phyloP scores from a whole-genome alignment of 2,797 vertebrate species.

The Gallinago stenura region DNA sequence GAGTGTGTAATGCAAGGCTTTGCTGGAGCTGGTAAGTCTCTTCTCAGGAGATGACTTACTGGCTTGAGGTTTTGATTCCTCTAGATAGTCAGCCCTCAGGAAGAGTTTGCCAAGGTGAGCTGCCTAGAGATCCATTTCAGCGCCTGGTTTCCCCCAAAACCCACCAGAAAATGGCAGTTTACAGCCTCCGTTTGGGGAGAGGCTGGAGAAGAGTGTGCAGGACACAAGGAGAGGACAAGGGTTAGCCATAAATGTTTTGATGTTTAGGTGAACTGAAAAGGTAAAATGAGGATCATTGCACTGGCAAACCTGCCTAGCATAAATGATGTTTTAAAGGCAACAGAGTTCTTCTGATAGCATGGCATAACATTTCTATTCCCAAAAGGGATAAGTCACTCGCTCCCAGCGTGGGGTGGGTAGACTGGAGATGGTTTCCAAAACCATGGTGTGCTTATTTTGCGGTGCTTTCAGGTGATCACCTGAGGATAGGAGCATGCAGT shows the following conservation, averaged over 20 bases:
- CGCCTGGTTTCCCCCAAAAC: not conserved
- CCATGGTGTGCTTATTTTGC: rapidly evolving
- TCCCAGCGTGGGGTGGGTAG: not conserved
- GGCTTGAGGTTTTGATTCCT: not conserved
- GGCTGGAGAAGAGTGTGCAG: not conserved
- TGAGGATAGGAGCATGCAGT: not conserved
- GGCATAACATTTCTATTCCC: not conserved
- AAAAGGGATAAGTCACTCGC: rapidly evolving
- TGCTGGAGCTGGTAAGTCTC: not conserved
- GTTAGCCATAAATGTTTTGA: not conserved
- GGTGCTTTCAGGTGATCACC: not conserved
- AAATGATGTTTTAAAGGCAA: not conserved
- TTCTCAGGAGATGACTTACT: not conserved
- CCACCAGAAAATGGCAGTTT: not conserved
- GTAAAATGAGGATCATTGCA: not conserved
- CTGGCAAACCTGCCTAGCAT: not conserved
- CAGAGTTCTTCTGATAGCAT: not conserved
- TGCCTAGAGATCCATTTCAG: not conserved
- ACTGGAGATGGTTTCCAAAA: not conserved
- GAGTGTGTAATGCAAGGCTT: not conserved
- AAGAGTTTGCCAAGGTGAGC: not conserved
- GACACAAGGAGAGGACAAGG: not conserved
- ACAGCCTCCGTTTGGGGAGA: not conserved
- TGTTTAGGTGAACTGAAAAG: not conserved
- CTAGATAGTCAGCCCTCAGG: not conserved